Evolutionary conservation across 2,113 vertebrate genomes (phyloP).

Genomic region (Stictonetta naevosa): DNA sequence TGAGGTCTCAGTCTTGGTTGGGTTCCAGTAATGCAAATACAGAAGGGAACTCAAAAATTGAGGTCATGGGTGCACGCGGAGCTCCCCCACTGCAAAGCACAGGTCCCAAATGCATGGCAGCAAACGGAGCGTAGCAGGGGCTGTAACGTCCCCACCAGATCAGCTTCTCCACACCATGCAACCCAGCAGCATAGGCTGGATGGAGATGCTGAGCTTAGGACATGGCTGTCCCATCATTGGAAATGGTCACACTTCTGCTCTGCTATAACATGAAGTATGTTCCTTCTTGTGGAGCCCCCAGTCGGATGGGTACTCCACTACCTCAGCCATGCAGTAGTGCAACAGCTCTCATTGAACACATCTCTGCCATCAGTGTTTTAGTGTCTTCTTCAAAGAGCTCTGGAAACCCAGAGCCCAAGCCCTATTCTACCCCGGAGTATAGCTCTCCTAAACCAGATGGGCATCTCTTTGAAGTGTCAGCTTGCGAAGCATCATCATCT

Average conservation of each 20-base stretch:
- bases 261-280: accelerated
- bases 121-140: accelerated
- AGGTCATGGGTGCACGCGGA: background rate
- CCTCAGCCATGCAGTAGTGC: no score
- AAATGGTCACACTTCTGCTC: background rate
- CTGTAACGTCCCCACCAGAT: background rate
- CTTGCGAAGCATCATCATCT: background rate
- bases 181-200: background rate
- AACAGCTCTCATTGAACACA: background rate
- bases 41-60: background rate
- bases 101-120: background rate
- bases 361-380: background rate
- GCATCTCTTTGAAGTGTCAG: background rate
- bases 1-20: background rate
- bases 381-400: background rate
- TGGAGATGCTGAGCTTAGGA: background rate
- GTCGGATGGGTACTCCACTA: background rate
- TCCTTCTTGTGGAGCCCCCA: background rate
- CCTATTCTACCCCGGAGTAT: background rate
- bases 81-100: background rate
- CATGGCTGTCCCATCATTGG: background rate
- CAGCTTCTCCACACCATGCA: background rate
- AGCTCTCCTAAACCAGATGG: background rate
- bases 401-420: background rate
- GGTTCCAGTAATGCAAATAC: constrained; percentile 51